Evolutionary conservation across 2,113 vertebrate species (phyloP), one percentile per base, ranked within the genome.

Genomic region (Gobio gobio): DNA sequence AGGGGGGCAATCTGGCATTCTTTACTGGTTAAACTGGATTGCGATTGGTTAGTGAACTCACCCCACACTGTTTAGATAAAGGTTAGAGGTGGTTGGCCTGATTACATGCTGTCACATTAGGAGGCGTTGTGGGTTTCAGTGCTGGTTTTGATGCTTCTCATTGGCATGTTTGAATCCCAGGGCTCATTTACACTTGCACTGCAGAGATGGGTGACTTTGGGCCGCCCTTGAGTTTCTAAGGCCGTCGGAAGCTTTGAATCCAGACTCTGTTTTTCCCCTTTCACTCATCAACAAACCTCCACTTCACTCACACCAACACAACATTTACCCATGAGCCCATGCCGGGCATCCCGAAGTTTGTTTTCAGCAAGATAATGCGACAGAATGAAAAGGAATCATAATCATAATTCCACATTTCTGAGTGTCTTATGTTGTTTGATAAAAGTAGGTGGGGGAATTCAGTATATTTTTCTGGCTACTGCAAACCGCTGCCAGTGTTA

Each of bases 151-250:
- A 68, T 36, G 43, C 24, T 22, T 82, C 24, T 82, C 40, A 51
- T 54, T 80, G 79, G 18, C 1, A 10, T 40, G 26, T 82, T 82
- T 58, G 51, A 82, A 40, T 72, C 49, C 64, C 63, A 72, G 47
- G 45, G 49, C 66, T 68, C 16, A 3, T 81, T 81, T 68, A 33
- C 63, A 51, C 61, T 73, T 40, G 66, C 47, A 56, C 47, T 40
- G 47, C 33, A 56, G 81, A 72, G 51, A 18, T 43, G 49, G 66
- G 66, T 72, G 51, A 83, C 81, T 72, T 72, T 83, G 81, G 33
- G 49, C 13, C 22, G n/a, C 66, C 47, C 81, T 72, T 72, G 81
- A 58, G 51, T 83, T 73, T 83, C 81, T 56, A 68, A 58, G 49
- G 61, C 63, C 24, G 6, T 82, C 26, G 16, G 43, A 56, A 56